Conservation (phyloP, 2,113 vertebrate species). For the Sylvietta virens region DNA sequence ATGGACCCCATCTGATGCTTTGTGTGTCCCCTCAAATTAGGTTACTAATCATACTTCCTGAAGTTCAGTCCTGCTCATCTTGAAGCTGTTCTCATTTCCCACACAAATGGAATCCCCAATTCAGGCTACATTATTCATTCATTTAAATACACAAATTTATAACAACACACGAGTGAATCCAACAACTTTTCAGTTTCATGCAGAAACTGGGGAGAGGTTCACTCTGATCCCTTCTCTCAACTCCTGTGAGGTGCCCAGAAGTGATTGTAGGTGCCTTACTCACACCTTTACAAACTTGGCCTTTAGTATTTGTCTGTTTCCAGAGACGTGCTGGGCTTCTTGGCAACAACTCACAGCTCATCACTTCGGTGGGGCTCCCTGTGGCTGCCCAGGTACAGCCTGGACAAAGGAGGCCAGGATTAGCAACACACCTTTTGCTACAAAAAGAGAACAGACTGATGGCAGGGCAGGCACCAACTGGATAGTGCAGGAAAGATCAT, state of each 20-base stretch:
- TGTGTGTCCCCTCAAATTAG: neutral
- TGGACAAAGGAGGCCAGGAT: neutral
- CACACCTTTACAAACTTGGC: neutral
- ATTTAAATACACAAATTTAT: neutral
- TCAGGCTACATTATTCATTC: neutral
- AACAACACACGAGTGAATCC: fast-evolving
- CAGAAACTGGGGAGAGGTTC: neutral
- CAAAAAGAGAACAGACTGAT: neutral
- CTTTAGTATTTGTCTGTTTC: neutral
- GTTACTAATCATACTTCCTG: neutral
- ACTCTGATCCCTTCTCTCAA: neutral
- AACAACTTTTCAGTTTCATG: neutral
- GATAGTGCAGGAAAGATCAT: neutral
- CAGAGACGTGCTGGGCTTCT: neutral
- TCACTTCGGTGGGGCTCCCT: neutral
- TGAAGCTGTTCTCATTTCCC: neutral
- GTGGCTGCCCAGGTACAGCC: neutral
- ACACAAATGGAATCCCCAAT: neutral
- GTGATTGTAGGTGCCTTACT: neutral
- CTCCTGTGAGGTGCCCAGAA: neutral
- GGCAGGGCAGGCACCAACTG: neutral
- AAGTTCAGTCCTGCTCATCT: neutral
- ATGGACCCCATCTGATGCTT: neutral
- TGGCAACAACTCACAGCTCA: neutral
- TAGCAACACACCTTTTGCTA: neutral